Conservation (phyloP, 1,140 invertebrate species). For the Drepana arcuata region DNA sequence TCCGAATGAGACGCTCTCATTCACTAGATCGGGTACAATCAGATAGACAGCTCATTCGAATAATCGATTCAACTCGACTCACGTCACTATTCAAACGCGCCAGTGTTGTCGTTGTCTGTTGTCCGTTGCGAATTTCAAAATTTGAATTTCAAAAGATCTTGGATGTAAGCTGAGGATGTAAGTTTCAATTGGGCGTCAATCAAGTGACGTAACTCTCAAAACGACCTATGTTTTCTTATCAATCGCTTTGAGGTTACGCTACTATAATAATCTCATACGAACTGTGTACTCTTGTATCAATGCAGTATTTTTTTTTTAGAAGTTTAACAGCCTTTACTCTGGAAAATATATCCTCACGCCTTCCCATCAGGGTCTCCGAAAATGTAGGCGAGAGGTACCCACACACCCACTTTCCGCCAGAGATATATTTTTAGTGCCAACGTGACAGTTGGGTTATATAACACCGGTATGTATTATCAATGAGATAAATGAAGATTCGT, state of each 20-base stretch:
- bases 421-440: too few species aligned
- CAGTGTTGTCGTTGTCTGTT: constrained; percentile 14
- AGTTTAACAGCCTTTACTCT: neutral
- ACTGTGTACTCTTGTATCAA: neutral
- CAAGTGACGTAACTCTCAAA: too few species aligned
- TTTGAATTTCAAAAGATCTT: constrained; percentile 33
- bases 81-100: constrained; percentile 15
- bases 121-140: constrained; percentile 15
- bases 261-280: neutral
- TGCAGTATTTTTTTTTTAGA: neutral
- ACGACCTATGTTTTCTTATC: constrained; percentile 8
- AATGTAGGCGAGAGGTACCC: too few species aligned
- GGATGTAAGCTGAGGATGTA: constrained; percentile 13
- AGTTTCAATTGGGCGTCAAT: constrained; percentile 15
- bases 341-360: too few species aligned
- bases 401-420: too few species aligned
- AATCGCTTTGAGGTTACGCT: neutral
- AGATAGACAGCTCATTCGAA: constrained; percentile 35
- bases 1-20: constrained; percentile 4
- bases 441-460: too few species aligned
- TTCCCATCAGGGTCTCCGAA: too few species aligned
- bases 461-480: too few species aligned
- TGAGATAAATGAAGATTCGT: too few species aligned
- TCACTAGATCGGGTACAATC: constrained; percentile 22
- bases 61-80: constrained; percentile 34